phyloP scores from a whole-genome alignment of 2,113 vertebrate species.

The Actenoides hombroni region DNA sequence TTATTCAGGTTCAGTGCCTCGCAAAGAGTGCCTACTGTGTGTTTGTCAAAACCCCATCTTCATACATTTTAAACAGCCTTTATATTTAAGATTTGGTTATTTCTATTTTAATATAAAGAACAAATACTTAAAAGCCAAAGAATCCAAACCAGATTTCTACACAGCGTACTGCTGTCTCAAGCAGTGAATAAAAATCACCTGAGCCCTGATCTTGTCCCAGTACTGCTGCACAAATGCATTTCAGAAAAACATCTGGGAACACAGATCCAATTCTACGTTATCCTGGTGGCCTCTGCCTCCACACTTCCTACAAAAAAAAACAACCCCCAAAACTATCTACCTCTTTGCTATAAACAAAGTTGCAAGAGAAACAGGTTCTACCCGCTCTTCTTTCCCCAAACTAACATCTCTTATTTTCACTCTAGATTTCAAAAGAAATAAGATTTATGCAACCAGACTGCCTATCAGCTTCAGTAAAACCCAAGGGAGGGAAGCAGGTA shows the following conservation, averaged over 20 bases:
- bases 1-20: not conserved
- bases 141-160: not conserved
- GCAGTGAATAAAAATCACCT: not conserved
- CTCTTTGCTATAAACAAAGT: not conserved
- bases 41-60: not conserved
- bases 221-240: not conserved
- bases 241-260: not conserved
- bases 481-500: not conserved
- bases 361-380: not conserved
- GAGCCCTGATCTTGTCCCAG: too few species aligned
- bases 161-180: not conserved
- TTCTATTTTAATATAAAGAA: conserved; percentile 13
- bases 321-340: not conserved
- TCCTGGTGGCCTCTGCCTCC: not conserved
- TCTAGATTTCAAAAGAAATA: not conserved
- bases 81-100: not conserved
- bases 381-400: not conserved
- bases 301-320: not conserved
- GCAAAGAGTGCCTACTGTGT: not conserved
- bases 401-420: not conserved
- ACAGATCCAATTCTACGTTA: not conserved
- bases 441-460: not conserved
- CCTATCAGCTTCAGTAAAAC: not conserved
- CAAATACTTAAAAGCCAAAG: not conserved
- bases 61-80: not conserved